Conservation (phyloP, 2,888 invertebrate genomes). For the Thysanoteuthis rhombus region DNA sequence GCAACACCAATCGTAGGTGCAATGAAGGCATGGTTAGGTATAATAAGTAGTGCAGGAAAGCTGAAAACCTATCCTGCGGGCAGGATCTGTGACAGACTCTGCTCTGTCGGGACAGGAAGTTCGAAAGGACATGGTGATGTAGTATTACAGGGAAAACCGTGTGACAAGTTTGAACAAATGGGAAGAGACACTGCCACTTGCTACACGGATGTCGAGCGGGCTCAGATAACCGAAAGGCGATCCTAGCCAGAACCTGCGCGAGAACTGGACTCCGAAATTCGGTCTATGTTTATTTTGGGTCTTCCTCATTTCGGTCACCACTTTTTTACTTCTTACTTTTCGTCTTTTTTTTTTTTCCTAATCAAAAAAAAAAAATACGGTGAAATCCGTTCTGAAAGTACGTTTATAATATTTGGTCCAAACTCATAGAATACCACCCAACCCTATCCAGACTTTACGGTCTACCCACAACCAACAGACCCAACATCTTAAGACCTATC, state of each 20-base stretch:
- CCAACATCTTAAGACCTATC: no score
- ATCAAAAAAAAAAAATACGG: no score
- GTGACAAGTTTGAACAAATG: not conserved
- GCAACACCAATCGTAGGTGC: no score
- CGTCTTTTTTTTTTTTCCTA: not conserved
- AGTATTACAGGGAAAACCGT: not conserved
- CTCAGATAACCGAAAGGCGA: not conserved
- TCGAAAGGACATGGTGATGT: not conserved
- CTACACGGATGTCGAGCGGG: not conserved
- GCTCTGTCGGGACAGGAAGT: not conserved
- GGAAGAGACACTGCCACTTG: not conserved
- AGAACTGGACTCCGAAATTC: not conserved
- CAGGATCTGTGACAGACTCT: slow-evolving; percentile 12
- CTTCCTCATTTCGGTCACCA: not conserved
- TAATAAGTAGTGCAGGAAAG: not conserved
- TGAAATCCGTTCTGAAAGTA: no score
- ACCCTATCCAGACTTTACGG: no score
- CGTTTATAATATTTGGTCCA: no score
- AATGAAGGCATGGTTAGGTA: no score
- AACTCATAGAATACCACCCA: no score
- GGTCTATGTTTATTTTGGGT: not conserved
- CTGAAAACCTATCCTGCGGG: not conserved
- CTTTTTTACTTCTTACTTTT: not conserved
- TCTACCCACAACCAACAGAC: no score
- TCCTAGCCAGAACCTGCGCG: not conserved